Percentiles rank a stretch among this genome's conserved stretches.
Conservation (phyloP, 2,888 invertebrate species). For the Geophilus truncorum region DNA sequence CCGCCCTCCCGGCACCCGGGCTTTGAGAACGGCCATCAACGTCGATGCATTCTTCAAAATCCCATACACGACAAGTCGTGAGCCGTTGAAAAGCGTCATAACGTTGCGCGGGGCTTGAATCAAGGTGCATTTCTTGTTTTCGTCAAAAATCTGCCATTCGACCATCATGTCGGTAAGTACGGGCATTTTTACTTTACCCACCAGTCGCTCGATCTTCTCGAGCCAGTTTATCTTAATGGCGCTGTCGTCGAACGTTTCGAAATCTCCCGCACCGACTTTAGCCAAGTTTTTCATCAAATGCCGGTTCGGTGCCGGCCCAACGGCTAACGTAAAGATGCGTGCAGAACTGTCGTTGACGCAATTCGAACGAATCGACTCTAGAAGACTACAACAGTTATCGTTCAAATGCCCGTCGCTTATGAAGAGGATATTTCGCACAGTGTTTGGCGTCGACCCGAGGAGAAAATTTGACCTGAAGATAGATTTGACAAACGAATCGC, state of each 20-base stretch:
- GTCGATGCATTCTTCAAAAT: constrained; percentile 33
- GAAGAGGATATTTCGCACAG: constrained; percentile 32
- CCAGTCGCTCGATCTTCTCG: constrained; percentile 2
- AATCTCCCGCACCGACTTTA: constrained; percentile 32
- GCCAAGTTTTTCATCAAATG: constrained; percentile 34
- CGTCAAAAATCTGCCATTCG: constrained; percentile 37
- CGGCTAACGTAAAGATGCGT: constrained; percentile 35
- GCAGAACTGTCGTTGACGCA: neutral
- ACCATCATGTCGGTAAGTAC: constrained; percentile 35
- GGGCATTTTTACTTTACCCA: constrained; percentile 33
- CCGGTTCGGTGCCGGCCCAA: constrained; percentile 31
- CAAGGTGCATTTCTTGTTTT: neutral
- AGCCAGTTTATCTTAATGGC: neutral
- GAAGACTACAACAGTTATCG: neutral
- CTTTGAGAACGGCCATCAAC: constrained; percentile 23
- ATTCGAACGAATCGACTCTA: neutral
- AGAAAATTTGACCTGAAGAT: constrained; percentile 30
- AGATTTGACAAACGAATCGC: constrained; percentile 29
- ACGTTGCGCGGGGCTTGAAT: constrained; percentile 35
- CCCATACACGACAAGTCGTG: constrained; percentile 35
- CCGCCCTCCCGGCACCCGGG: neutral
- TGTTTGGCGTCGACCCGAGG: neutral
- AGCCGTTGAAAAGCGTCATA: constrained; percentile 34
- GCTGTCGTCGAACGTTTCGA: constrained; percentile 32
- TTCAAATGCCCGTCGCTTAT: constrained; percentile 35